Conservation (phyloP, 2,113 vertebrate species). For the Vicugna pacos region DNA sequence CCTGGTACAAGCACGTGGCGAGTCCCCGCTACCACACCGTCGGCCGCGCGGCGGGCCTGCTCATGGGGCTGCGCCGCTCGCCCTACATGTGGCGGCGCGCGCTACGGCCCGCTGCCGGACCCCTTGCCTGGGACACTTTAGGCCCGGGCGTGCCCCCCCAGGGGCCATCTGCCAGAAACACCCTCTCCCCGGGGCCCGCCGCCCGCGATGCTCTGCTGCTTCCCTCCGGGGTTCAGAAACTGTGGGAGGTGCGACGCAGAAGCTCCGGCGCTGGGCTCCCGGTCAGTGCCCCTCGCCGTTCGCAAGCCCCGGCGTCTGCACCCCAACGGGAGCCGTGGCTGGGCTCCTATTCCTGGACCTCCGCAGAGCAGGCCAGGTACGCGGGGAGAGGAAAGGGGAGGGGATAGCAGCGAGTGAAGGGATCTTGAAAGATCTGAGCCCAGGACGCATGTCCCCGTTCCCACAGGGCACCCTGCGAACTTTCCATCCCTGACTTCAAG, state of each 20-base stretch:
- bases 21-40: conserved; percentile 85
- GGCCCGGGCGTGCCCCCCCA: background rate
- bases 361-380: background rate
- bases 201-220: background rate
- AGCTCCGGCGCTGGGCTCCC: background rate
- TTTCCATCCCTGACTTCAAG: background rate
- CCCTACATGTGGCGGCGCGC: conserved; percentile 82
- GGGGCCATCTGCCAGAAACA: background rate
- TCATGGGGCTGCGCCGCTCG: conserved; percentile 84
- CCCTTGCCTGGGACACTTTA: background rate
- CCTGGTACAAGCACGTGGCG: conserved; percentile 87
- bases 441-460: rapidly evolving
- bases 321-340: background rate
- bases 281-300: background rate
- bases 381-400: too few relatives aligned
- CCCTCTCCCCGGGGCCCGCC: background rate
- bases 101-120: background rate
- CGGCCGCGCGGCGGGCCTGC: conserved; percentile 85
- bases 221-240: background rate
- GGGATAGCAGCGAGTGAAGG: background rate
- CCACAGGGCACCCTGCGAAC: too few relatives aligned
- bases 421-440: background rate
- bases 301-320: background rate
- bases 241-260: background rate
- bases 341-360: background rate